phyloP scores from a whole-genome alignment of 2,888 invertebrate species.

The Rutpela maculata region DNA sequence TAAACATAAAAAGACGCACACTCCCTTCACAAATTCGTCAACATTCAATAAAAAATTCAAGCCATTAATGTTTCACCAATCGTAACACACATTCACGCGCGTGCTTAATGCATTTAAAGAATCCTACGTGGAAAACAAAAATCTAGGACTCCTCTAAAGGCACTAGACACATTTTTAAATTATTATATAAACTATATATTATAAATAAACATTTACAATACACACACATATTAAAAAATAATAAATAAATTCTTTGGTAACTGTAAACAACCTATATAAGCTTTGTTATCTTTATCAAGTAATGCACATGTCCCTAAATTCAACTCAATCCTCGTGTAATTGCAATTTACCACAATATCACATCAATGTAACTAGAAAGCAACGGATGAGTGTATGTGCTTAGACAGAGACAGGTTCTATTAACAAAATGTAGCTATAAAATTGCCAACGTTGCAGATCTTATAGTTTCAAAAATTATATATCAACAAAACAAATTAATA shows the following conservation, averaged over 20 bases:
- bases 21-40: constrained; percentile 21
- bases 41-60: constrained; percentile 31
- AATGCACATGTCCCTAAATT: constrained; percentile 57
- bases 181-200: constrained; percentile 60
- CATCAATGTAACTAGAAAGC: constrained; percentile 49
- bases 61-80: constrained; percentile 4
- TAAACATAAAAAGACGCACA: constrained; percentile 24
- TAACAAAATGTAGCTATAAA: constrained; percentile 1
- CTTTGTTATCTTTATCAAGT: constrained; percentile 52
- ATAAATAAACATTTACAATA: constrained; percentile 47
- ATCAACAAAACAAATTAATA: too few species aligned
- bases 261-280: constrained; percentile 63
- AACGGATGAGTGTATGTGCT: background rate
- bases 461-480: too few species aligned
- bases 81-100: constrained; percentile 13
- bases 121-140: constrained; percentile 21
- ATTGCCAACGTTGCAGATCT: background rate
- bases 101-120: constrained; percentile 35
- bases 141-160: constrained; percentile 30
- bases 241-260: constrained; percentile 68
- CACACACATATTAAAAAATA: constrained; percentile 54
- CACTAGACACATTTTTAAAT: constrained; percentile 40
- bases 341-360: constrained; percentile 58
- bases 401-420: constrained; percentile 11
- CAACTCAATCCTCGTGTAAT: constrained; percentile 45